Evolutionary conservation across 2,113 vertebrate genomes (phyloP), one percentile per base, ranked within the genome.

Genomic region (Seriola dumerili): DNA sequence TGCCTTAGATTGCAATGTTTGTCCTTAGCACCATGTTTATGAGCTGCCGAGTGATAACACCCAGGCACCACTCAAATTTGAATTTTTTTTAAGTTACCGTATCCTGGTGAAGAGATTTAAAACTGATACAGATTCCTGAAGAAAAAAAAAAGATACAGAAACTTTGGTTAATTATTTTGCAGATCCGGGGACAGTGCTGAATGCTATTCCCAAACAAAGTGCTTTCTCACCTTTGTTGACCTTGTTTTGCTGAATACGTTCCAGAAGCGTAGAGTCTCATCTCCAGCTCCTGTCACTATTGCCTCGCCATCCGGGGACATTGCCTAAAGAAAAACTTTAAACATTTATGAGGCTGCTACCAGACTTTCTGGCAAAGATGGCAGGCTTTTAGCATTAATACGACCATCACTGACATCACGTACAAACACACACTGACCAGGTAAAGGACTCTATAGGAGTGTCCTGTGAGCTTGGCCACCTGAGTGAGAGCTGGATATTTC

Each of bases 301-400:
- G 97, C 97, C 91, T 99, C 97, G 11, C 97, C 97, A 0, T 99
- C 97, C 1, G 97, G 97, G 17, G 97, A 99, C 97, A 98, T 98
- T 0, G 97, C 97, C 97, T 99, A 1, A 57, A 57, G 54, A 57
- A 17, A 0, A 16, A 16, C 38, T 5, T 4, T 55, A 17, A 83
- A 32, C 0, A 36, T 32, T 29, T 17, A 71, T 63, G 4, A 63
- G 54, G n/a, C 54, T 17, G 13, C 34, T 62, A 8, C 0, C 5
- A 44, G 2, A 16, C 32, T 12, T 16, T 34, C 8, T 23, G 9
- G 10, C 10, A 63, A 38, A 61, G 4, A 6, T 40, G 11, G 12
- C 9, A 21, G 32, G 3, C 1, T 36, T 52, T 66, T 14, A 3
- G 6, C 23, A 40, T 62, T 6, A 34, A 58, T 19, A 25, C 21